Evolutionary conservation across 1,140 invertebrate genomes (phyloP).

Genomic region (Sitobion miscanthi): DNA sequence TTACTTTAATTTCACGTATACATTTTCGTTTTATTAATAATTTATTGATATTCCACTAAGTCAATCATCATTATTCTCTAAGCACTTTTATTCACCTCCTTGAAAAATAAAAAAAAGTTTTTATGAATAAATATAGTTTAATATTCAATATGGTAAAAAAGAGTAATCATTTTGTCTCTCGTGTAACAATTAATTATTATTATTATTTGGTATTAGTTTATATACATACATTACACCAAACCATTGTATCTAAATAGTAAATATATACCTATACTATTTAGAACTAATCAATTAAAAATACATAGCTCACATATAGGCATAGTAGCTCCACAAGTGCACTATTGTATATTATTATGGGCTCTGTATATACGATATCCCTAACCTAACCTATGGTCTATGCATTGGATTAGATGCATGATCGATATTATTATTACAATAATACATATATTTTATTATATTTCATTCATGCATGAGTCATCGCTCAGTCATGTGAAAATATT

Average conservation of each 20-base stretch:
- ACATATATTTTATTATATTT: background rate
- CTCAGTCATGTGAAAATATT: background rate
- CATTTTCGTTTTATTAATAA: background rate
- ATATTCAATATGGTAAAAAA: background rate
- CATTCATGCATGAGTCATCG: background rate
- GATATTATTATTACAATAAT: no score
- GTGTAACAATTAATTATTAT: background rate
- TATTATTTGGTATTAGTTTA: background rate
- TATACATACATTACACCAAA: background rate
- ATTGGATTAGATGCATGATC: background rate
- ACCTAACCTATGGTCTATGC: background rate
- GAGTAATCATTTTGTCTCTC: background rate
- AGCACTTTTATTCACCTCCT: background rate
- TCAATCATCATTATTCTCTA: background rate
- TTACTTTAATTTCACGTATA: background rate
- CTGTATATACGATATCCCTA: no score
- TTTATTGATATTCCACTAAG: background rate
- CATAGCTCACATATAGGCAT: background rate
- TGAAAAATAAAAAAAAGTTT: background rate
- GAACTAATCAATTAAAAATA: background rate
- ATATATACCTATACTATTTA: background rate
- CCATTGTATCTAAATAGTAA: background rate
- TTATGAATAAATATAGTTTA: background rate
- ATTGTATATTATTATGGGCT: background rate
- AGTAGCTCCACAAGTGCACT: background rate